Base-by-base conservation (phyloP, 2,888 invertebrate genomes). In the Eurytoma californica region DNA sequence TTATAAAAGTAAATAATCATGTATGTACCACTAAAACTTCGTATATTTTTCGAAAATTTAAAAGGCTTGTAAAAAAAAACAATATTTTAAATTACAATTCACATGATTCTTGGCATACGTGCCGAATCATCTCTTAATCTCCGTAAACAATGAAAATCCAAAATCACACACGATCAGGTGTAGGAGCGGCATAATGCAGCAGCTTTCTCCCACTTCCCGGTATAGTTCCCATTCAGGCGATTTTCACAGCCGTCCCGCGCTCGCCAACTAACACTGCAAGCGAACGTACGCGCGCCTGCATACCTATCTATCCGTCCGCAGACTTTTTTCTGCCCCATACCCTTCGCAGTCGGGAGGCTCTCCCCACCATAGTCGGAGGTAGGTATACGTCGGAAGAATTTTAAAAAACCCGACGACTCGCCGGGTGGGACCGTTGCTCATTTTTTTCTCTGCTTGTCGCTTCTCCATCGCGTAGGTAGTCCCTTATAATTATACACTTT, bases 241-340 rank as follows among this genome's bases (percentile, higher is more conserved):
- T 65, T 79, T 79, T 79, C 73, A 79, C 66, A 66, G 58, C 72
- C 51, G 68, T 5, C 28, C n/a, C 18, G 61, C 55, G 18, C 65
- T 18, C 57, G 28, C 18, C 39, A 39, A 39, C 39, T 39, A 7
- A 9, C 39, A 39, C 7, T 39, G 39, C 39, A 1, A 39, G 39
- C 39, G 39, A 9, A 39, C 39, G 39, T 39, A 39, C 39, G 39
- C 39, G 39, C 9, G 39, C 39, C 39, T 39, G 39, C 39, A 39
- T 39, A 39, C 39, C 39, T 39, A 39, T 30, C 3, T 39, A 39
- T 9, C 39, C 39, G 39, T 39, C 39, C 39, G 39, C 24, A 24
- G 39, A 39, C 39, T 39, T 39, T 39, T 39, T 39, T 39, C 39
- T 9, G 9, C 9, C 39, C 39, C 39, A 7, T 39, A 39, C 39